Percentiles rank a stretch among this genome's conserved stretches.
Conservation (phyloP, 2,888 invertebrate genomes). For the Trilocha varians region DNA sequence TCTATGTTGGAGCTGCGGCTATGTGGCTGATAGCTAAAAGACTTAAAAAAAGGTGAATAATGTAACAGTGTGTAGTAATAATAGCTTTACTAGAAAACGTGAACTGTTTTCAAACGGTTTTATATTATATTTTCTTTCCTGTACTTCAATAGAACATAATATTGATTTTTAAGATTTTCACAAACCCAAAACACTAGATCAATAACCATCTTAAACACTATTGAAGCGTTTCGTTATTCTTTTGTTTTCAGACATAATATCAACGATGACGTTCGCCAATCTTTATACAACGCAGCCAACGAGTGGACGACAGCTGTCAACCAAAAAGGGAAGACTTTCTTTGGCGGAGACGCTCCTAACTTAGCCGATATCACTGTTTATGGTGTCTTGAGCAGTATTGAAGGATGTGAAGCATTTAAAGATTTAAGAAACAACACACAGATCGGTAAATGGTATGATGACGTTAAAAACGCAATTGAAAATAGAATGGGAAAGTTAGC, state of each 20-base stretch:
- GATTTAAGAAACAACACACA: conserved; percentile 84
- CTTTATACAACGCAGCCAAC: conserved; percentile 91
- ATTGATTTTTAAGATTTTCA: too few relatives aligned
- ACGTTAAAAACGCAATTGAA: conserved; percentile 78
- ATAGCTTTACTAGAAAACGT: not conserved
- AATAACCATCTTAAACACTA: too few relatives aligned
- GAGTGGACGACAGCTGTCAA: conserved; percentile 83
- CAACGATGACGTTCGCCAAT: conserved; percentile 89
- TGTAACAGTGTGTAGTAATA: not conserved
- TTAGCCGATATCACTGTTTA: conserved; percentile 94
- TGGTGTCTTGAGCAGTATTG: conserved; percentile 92
- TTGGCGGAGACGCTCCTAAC: conserved; percentile 91
- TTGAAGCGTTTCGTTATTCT: conserved; percentile 1
- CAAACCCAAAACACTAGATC: too few relatives aligned
- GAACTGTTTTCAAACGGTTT: not conserved
- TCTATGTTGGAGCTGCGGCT: conserved; percentile 92
- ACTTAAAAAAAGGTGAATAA: conserved; percentile 81
- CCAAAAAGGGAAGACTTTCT: conserved; percentile 80
- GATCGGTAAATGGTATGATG: conserved; percentile 84
- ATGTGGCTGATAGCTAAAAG: conserved; percentile 95
- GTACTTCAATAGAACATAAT: not conserved
- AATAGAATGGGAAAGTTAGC: conserved; percentile 70
- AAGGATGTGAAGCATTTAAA: conserved; percentile 91
- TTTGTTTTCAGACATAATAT: conserved; percentile 79
- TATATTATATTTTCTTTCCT: too few relatives aligned